Conservation (phyloP, 2,113 vertebrate genomes). For the Petrocephalus zakoni region DNA sequence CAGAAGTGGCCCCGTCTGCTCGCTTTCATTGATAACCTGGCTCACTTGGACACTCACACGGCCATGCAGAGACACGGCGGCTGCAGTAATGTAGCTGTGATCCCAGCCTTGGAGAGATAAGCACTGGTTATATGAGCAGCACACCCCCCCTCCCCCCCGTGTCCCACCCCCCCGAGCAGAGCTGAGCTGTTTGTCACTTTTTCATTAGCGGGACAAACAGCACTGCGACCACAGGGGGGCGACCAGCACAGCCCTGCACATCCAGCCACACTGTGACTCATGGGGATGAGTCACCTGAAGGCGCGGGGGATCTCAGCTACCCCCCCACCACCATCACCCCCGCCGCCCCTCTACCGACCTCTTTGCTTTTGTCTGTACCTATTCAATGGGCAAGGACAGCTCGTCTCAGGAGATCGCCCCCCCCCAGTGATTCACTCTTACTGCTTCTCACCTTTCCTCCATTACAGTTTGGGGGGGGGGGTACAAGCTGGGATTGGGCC, state of each 20-base stretch:
- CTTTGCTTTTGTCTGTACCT: background rate
- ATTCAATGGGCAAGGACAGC: background rate
- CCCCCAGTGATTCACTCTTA: background rate
- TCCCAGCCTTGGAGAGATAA: background rate
- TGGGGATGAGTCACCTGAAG: conserved; percentile 14
- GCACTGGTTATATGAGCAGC: background rate
- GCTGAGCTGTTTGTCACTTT: background rate
- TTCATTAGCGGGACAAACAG: conserved; percentile 1
- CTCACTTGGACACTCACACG: background rate
- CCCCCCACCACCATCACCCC: background rate
- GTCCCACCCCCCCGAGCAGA: background rate
- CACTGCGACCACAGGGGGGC: background rate
- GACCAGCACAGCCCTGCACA: background rate
- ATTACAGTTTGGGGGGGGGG: background rate
- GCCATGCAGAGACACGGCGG: background rate
- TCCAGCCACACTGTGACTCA: conserved; percentile 3
- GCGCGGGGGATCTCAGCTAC: background rate
- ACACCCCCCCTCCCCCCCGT: background rate
- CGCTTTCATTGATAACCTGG: background rate
- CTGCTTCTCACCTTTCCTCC: background rate
- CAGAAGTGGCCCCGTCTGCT: background rate
- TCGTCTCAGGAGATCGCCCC: background rate
- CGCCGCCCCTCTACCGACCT: background rate
- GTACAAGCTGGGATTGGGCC: background rate
- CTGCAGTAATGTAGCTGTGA: background rate